Evolutionary conservation across 2,797 vertebrate genomes (phyloP).

Genomic region (Hypotaenidia okinawae): DNA sequence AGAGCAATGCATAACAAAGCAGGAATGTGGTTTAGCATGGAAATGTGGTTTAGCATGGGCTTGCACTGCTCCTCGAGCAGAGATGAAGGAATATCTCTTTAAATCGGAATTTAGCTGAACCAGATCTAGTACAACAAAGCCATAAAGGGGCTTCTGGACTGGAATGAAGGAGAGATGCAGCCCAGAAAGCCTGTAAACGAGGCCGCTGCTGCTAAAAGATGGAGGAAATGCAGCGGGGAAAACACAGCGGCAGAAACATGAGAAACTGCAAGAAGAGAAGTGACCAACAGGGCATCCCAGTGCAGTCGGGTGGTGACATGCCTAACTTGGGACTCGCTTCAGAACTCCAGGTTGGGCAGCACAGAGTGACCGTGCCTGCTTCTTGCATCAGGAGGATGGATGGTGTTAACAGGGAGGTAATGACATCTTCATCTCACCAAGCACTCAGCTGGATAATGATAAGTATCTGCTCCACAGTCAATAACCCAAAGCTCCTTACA

Average conservation of each 20-base stretch:
- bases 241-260: not conserved
- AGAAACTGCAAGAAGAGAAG: not conserved
- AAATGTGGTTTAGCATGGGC: not conserved
- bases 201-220: not conserved
- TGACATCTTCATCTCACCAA: not conserved
- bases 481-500: not conserved
- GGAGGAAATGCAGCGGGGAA: not conserved
- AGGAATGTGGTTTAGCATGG: not conserved
- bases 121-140: not conserved
- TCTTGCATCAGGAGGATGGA: not conserved
- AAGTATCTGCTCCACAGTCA: not conserved
- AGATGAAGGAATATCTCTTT: not conserved
- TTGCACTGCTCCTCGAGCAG: not conserved
- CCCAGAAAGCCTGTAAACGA: not conserved
- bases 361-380: rapidly evolving
- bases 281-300: not conserved
- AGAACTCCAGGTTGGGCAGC: not conserved
- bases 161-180: not conserved
- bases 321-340: rapidly evolving
- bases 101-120: not conserved
- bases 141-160: not conserved
- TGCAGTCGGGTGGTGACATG: not conserved
- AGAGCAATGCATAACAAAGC: not conserved
- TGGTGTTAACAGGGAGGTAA: not conserved
- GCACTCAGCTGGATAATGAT: not conserved